phyloP scores from a whole-genome alignment of 2,888 invertebrate species.

The Campoletis raptor region DNA sequence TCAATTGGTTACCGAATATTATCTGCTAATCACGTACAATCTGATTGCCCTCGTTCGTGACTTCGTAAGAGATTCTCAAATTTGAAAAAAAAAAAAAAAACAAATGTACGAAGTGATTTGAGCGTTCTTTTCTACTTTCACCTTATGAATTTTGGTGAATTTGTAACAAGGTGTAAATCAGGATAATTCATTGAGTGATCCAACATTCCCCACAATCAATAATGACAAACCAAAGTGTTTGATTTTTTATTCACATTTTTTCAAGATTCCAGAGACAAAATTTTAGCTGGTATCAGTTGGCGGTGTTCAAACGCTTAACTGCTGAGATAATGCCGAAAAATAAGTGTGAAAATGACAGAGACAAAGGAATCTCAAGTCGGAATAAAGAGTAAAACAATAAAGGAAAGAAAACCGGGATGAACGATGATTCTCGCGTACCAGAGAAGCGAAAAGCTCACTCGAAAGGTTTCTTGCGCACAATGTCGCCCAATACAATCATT shows the following conservation, averaged over 20 bases:
- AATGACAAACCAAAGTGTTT: neutral
- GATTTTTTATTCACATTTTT: neutral
- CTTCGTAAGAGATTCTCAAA: neutral
- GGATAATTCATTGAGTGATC: neutral
- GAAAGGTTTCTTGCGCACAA: conserved; percentile 77
- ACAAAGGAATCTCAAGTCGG: neutral
- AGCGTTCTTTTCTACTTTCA: neutral
- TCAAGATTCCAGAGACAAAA: neutral
- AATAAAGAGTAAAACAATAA: conserved; percentile 41
- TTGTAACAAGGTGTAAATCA: neutral
- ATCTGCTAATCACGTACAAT: neutral
- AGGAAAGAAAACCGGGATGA: conserved; percentile 24
- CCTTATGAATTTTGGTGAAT: neutral
- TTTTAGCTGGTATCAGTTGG: neutral
- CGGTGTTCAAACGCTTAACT: neutral
- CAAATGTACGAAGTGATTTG: neutral
- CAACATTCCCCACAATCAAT: neutral
- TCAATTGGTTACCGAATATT: neutral
- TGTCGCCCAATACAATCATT: conserved; percentile 81
- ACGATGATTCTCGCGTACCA: conserved; percentile 55
- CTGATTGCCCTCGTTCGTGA: neutral
- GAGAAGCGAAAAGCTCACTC: conserved; percentile 56
- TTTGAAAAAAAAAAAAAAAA: neutral
- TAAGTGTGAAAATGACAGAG: conserved; percentile 3
- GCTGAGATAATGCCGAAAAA: conserved; percentile 3